Conservation (phyloP, 2,113 vertebrate species). For the Xenopus laevis region DNA sequence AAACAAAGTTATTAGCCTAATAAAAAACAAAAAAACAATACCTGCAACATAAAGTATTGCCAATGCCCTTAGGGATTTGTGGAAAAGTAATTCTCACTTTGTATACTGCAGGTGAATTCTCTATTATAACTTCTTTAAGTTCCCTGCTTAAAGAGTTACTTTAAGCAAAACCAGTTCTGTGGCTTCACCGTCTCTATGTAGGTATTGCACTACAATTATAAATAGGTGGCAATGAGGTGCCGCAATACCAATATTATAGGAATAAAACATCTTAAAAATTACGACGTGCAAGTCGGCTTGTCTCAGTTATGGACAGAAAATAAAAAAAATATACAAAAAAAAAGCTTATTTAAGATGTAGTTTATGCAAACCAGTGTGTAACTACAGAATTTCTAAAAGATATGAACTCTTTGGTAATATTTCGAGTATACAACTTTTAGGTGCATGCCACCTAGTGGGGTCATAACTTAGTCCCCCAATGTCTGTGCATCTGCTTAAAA, state of each 20-base stretch:
- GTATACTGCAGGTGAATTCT: constrained; percentile 56
- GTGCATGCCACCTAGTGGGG: too few species aligned
- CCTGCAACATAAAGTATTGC: constrained; percentile 97
- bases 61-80: constrained; percentile 75
- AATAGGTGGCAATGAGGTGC: constrained; percentile 44
- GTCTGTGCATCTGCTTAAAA: too few species aligned
- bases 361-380: constrained; percentile 14
- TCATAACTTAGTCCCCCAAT: too few species aligned
- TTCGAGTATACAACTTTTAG: neutral
- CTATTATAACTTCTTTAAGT: too few species aligned
- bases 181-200: constrained; percentile 65
- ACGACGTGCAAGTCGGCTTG: too few species aligned
- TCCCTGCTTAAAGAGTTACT: constrained; percentile 64
- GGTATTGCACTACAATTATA: constrained; percentile 48
- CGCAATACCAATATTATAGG: constrained; percentile 15
- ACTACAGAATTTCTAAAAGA: constrained; percentile 1
- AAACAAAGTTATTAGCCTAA: neutral
- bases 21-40: constrained; percentile 54
- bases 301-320: neutral
- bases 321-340: too few species aligned
- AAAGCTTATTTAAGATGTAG: constrained; percentile 6
- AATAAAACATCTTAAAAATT: too few species aligned
- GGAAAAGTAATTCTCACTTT: constrained; percentile 52
- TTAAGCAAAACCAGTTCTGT: constrained; percentile 65
- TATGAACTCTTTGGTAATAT: constrained; percentile 44